Conservation (phyloP, 92 coral and sea anemone species). For the Umimayanthus kanabou region DNA sequence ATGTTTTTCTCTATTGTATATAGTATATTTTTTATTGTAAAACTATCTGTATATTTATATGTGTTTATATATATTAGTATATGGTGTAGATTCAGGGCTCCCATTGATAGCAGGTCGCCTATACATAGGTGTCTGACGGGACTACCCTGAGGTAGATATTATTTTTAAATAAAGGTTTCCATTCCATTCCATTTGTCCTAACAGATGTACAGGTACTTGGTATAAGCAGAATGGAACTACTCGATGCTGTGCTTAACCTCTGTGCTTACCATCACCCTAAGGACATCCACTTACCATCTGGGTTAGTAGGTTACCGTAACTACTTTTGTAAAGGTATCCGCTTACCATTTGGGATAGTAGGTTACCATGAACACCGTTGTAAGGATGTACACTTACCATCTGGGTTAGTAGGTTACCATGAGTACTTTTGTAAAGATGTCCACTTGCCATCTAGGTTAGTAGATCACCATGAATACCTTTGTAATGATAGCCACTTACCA, state of each 20-base stretch:
- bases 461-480: neutral
- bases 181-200: neutral
- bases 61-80: no score
- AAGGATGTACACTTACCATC: constrained; percentile 88
- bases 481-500: constrained; percentile 85
- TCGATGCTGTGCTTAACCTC: constrained; percentile 97
- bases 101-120: no score
- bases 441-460: constrained; percentile 87
- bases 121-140: no score
- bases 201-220: constrained; percentile 80
- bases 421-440: constrained; percentile 54
- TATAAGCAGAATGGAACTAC: constrained; percentile 82
- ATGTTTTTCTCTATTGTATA: no score
- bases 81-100: no score
- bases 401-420: constrained; percentile 61
- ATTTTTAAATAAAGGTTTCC: no score
- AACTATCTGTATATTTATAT: no score
- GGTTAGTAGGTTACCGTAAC: constrained; percentile 51
- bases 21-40: no score
- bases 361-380: neutral
- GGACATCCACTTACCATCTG: constrained; percentile 88
- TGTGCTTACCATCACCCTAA: constrained; percentile 98
- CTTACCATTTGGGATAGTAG: constrained; percentile 78
- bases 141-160: no score
- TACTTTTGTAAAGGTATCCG: constrained; percentile 64